Conservation (phyloP, 1,140 invertebrate genomes). For the Drosophila leontia region DNA sequence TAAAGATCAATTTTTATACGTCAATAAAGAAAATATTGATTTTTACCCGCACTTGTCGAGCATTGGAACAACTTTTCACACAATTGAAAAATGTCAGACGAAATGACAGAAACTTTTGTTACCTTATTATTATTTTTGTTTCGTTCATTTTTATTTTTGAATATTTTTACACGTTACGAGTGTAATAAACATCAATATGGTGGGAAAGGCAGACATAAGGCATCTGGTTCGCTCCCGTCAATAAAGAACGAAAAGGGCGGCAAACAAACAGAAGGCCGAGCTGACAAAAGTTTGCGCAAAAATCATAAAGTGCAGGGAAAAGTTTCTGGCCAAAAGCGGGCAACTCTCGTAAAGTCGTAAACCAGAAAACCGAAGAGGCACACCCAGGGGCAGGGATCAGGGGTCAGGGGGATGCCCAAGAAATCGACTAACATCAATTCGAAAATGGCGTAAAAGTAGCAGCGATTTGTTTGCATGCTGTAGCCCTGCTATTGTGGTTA, state of each 20-base stretch:
- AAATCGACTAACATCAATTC: constrained; percentile 64
- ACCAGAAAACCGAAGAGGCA: constrained; percentile 35
- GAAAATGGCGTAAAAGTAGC: constrained; percentile 56
- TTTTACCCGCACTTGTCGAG: constrained; percentile 6
- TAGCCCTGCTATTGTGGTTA: constrained; percentile 31
- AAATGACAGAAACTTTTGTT: constrained; percentile 56
- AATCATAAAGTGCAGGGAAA: constrained; percentile 64
- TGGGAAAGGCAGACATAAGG: constrained; percentile 33
- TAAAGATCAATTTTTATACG: constrained; percentile 37
- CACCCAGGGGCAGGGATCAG: neutral
- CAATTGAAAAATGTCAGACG: constrained; percentile 43
- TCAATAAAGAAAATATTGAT: constrained; percentile 50
- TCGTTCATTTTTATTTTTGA: constrained; percentile 41
- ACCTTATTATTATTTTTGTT: constrained; percentile 46
- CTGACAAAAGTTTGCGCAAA: constrained; percentile 62
- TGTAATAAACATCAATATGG: constrained; percentile 60
- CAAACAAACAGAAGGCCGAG: constrained; percentile 44
- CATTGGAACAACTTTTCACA: constrained; percentile 33
- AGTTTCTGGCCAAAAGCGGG: constrained; percentile 45
- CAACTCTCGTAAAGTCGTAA: constrained; percentile 44
- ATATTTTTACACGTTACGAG: constrained; percentile 39
- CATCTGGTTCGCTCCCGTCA: constrained; percentile 30
- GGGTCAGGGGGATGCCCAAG: constrained; percentile 12
- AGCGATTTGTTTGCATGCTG: constrained; percentile 50
- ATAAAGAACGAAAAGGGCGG: constrained; percentile 39